Evolutionary conservation across 2,797 vertebrate species (phyloP).

Genomic region (Coracias cyanogaster): DNA sequence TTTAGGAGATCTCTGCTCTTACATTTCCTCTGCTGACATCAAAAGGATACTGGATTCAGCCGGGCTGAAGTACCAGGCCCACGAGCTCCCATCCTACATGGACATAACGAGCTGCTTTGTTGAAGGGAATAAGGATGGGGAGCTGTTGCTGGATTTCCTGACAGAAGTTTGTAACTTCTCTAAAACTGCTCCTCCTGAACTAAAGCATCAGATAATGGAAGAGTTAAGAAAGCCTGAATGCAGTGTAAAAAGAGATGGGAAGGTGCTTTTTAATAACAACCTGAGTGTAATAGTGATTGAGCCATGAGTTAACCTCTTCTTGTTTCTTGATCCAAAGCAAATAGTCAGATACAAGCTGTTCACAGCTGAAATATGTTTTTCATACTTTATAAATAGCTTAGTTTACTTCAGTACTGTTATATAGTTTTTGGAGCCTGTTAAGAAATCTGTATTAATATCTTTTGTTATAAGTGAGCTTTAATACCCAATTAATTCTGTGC

Average conservation of each 20-base stretch:
- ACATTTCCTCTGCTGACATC: slow-evolving; percentile 83
- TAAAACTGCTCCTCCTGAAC: slow-evolving; percentile 82
- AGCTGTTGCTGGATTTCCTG: slow-evolving; percentile 92
- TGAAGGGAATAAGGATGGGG: slow-evolving; percentile 86
- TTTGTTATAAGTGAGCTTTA: not conserved
- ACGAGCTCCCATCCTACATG: slow-evolving; percentile 85
- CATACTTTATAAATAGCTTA: not conserved
- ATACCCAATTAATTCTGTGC: not conserved
- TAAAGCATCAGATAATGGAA: slow-evolving; percentile 83
- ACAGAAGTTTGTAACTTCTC: slow-evolving; percentile 88
- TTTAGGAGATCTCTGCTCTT: slow-evolving; percentile 79
- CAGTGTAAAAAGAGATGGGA: slow-evolving; percentile 82
- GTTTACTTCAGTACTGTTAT: not conserved
- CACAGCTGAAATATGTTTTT: not conserved
- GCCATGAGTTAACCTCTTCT: slow-evolving; percentile 41
- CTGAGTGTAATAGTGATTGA: slow-evolving; percentile 84
- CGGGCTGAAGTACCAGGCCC: slow-evolving; percentile 80
- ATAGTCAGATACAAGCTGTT: not conserved
- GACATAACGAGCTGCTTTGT: slow-evolving; percentile 93
- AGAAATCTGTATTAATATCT: not conserved
- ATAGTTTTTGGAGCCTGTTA: not conserved
- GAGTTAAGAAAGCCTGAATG: slow-evolving; percentile 86
- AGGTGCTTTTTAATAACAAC: slow-evolving; percentile 89
- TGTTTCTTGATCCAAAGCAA: not conserved
- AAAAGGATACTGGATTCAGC: slow-evolving; percentile 80